Evolutionary conservation across 2,888 invertebrate genomes (phyloP).

Genomic region (Trissolcus japonicus): DNA sequence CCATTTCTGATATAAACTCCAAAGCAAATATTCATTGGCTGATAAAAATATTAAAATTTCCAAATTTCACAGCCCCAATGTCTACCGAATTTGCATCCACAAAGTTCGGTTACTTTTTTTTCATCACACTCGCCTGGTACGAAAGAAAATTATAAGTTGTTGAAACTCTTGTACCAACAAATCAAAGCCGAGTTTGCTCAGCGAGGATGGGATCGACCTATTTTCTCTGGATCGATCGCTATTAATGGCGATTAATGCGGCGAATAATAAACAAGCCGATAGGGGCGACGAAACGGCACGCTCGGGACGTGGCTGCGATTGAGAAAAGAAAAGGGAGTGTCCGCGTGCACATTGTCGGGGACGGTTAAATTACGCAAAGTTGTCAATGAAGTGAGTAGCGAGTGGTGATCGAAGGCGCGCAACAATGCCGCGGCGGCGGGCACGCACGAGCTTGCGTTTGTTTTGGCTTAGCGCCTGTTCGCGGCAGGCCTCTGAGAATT

Average conservation of each 20-base stretch:
- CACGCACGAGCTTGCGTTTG: slow-evolving; percentile 1
- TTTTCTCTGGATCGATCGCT: slow-evolving; percentile 13
- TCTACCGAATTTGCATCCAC: too few species aligned
- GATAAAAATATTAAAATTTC: too few species aligned
- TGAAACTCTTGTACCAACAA: background rate
- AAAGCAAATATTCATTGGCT: too few species aligned
- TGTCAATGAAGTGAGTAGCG: slow-evolving; percentile 35
- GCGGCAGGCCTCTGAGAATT: background rate
- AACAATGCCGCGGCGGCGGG: slow-evolving; percentile 8
- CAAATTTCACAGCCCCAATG: too few species aligned
- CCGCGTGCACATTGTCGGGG: slow-evolving; percentile 13
- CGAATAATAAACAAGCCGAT: slow-evolving; percentile 9
- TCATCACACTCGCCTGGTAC: too few species aligned
- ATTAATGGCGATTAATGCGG: slow-evolving; percentile 15
- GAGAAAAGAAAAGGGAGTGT: slow-evolving; percentile 41
- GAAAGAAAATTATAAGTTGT: too few species aligned
- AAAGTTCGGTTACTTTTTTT: too few species aligned
- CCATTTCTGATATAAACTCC: too few species aligned
- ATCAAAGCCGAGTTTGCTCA: background rate
- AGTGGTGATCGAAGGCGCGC: background rate
- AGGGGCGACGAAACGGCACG: background rate
- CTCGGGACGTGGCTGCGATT: slow-evolving; percentile 24
- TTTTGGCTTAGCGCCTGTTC: background rate
- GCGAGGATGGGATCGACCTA: slow-evolving; percentile 2
- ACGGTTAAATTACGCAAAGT: slow-evolving; percentile 27